Percentiles rank a stretch among this genome's conserved stretches.
Evolutionary conservation across 1,140 invertebrate species (phyloP).

Genomic region (Drosophila bipectinata): DNA sequence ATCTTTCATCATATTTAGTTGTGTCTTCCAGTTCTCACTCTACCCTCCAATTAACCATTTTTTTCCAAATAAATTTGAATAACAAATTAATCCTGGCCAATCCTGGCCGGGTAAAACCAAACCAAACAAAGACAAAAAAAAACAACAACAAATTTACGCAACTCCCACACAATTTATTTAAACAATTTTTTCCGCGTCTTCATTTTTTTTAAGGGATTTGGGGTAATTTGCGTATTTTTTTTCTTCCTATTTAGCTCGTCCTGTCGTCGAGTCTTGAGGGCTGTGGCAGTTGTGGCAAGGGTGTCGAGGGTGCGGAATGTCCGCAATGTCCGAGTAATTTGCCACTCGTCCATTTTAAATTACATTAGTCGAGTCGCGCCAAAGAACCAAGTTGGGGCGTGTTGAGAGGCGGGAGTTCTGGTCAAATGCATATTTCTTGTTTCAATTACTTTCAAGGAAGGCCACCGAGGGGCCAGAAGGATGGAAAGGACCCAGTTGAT

Average conservation of each 20-base stretch:
- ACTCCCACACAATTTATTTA: conserved; percentile 75
- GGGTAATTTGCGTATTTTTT: conserved; percentile 57
- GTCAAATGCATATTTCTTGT: conserved; percentile 78
- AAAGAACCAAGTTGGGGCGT: conserved; percentile 15
- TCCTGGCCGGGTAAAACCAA: conserved; percentile 41
- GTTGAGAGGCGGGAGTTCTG: conserved; percentile 33
- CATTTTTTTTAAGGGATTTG: conserved; percentile 69
- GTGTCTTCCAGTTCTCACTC: conserved; percentile 28
- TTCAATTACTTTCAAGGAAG: conserved; percentile 64
- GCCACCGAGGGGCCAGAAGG: background rate
- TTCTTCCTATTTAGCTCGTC: background rate
- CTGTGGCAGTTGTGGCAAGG: background rate
- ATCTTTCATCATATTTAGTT: too few relatives aligned
- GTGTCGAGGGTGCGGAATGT: conserved; percentile 10
- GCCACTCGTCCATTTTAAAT: conserved; percentile 80
- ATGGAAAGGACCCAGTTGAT: background rate
- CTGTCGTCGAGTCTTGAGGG: conserved; percentile 7
- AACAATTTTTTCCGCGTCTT: conserved; percentile 46
- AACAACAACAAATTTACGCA: conserved; percentile 66
- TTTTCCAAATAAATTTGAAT: conserved; percentile 64
- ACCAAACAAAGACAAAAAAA: conserved; percentile 57
- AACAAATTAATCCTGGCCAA: conserved; percentile 73
- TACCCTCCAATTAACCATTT: conserved; percentile 43
- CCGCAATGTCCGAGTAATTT: conserved; percentile 72
- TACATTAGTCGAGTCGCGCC: conserved; percentile 67